These are phyloP conservation scores for Cenopis cana DNA, from an alignment of 2,888 invertebrate species.

Conservation along the genomic window DNA sequence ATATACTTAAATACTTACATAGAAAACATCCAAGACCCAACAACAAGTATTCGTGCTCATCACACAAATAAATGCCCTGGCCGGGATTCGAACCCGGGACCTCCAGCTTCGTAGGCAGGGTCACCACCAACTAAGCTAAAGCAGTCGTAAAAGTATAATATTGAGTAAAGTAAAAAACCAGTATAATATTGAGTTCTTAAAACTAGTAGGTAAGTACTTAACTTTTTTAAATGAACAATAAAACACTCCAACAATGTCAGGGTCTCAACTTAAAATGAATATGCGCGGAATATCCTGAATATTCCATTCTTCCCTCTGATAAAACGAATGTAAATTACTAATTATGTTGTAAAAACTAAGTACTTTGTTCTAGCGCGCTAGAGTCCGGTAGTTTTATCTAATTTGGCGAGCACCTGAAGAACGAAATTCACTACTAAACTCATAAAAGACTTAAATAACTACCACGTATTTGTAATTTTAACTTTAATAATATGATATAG, in stretches of 20 bases:
- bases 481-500: not conserved
- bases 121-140: too few relatives aligned
- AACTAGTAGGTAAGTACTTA: too few relatives aligned
- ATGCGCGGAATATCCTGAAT: slow-evolving; percentile 20
- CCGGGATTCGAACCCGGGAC: too few relatives aligned
- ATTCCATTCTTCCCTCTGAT: slow-evolving; percentile 31
- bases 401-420: slow-evolving; percentile 30
- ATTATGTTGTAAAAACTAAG: slow-evolving; percentile 44
- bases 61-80: too few relatives aligned
- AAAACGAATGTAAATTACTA: slow-evolving; percentile 41
- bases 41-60: too few relatives aligned
- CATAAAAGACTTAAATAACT: not conserved
- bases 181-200: not conserved
- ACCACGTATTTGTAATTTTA: not conserved
- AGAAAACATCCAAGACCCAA: too few relatives aligned
- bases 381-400: slow-evolving; percentile 40
- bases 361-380: slow-evolving; percentile 31
- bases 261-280: not conserved
- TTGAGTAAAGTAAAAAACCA: too few relatives aligned
- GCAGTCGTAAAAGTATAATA: too few relatives aligned
- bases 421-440: not conserved
- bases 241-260: not conserved
- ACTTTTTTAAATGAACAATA: not conserved
- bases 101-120: too few relatives aligned
- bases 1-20: too few relatives aligned